Evolutionary conservation across 92 coral and sea anemone species (phyloP).

Genomic region (Parazoanthus darwini): DNA sequence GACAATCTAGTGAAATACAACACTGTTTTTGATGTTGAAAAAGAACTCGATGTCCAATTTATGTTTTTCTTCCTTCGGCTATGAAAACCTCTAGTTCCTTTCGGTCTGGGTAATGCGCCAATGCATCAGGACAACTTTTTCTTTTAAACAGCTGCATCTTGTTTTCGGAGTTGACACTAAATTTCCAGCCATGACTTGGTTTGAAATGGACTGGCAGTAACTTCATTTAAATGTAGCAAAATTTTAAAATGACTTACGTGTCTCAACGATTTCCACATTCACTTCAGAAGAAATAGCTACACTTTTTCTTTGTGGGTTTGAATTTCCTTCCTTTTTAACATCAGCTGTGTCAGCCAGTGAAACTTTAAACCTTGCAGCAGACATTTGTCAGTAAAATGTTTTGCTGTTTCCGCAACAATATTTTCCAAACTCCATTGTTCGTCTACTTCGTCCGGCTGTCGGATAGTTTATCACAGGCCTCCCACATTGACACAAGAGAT

Average conservation of each 20-base stretch:
- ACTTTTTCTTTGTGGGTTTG: slow-evolving; percentile 28
- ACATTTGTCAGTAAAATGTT: neutral
- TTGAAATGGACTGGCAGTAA: neutral
- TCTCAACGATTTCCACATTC: slow-evolving; percentile 64
- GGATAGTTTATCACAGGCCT: neutral
- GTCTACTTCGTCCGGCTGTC: neutral
- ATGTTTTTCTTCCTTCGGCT: no score
- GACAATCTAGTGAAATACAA: no score
- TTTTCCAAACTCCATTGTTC: neutral
- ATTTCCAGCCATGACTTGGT: no score
- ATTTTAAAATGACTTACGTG: slow-evolving; percentile 50
- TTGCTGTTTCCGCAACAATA: neutral
- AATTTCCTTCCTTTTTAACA: neutral
- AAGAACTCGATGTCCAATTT: no score
- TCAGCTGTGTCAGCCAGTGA: neutral
- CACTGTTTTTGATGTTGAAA: no score
- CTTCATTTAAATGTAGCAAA: neutral
- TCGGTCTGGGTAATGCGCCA: no score
- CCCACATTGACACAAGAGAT: neutral
- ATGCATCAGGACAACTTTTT: no score
- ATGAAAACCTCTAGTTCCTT: no score
- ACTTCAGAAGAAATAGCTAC: slow-evolving; percentile 66
- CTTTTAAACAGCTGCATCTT: no score
- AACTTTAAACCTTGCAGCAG: slow-evolving; percentile 26
- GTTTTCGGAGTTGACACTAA: no score